These are phyloP conservation scores for Bettongia penicillata DNA, from an alignment of 2,113 vertebrate species.

Conservation along the genomic window DNA sequence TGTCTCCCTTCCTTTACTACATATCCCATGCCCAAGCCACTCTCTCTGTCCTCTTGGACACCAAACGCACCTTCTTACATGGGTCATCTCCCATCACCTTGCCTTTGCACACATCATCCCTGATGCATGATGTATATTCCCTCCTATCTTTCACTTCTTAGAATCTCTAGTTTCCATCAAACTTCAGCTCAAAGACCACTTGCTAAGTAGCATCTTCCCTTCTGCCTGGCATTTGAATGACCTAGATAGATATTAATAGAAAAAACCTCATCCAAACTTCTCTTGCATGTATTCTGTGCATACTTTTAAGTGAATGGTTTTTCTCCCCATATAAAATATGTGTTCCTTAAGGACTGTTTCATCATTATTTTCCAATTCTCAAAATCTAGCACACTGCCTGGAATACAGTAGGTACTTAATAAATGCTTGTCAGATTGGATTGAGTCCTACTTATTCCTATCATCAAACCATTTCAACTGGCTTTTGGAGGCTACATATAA, in stretches of 20 bases:
- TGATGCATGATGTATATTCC: neutral
- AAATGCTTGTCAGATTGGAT: too few species aligned
- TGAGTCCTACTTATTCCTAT: too few species aligned
- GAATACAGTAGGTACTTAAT: too few species aligned
- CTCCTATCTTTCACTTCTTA: neutral
- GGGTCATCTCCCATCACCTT: neutral
- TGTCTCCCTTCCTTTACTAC: neutral
- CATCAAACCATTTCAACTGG: too few species aligned
- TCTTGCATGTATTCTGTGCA: neutral
- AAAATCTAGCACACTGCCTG: too few species aligned
- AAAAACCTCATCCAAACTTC: neutral
- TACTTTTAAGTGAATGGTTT: neutral
- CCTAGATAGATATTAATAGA: neutral
- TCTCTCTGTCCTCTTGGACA: neutral
- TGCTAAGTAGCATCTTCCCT: neutral
- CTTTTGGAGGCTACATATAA: too few species aligned
- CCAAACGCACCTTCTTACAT: neutral
- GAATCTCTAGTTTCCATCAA: too few species aligned
- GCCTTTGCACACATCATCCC: neutral
- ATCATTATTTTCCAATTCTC: too few species aligned
- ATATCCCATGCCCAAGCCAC: neutral
- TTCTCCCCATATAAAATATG: neutral
- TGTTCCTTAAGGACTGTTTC: too few species aligned
- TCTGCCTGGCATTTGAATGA: neutral
- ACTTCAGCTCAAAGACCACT: neutral